Evolutionary conservation across 2,113 vertebrate genomes (phyloP), one percentile per base, ranked within the genome.

Genomic region (Nothobranchius kuhntae): DNA sequence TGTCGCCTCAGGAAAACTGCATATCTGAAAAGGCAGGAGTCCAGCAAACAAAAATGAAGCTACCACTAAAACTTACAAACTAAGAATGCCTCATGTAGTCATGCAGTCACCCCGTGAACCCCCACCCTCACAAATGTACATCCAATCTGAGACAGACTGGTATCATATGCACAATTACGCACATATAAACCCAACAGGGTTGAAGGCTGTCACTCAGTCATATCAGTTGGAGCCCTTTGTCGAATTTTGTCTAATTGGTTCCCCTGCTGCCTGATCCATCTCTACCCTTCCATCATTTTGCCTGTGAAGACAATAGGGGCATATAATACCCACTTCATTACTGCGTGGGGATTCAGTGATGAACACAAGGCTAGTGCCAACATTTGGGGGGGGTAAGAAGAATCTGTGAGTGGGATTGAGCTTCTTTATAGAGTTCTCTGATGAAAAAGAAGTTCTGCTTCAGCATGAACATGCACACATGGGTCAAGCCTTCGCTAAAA

Each of bases 231-330:
- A 84, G 85, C 76, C 88, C 90, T 92, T 92, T 91, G 90, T 93
- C 89, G 90, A 92, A 88, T 89, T 91, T 90, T 86, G 89, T 86
- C 85, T 92, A 93, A 93, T 93, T 93, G 91, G 90, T 78, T 91
- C 92, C 92, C 88, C 68, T 78, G 91, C 85, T 89, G 88, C 80
- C 79, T 75, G 81, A 84, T 85, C 85, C 75, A 78, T 83, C 85
- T 79, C 83, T 61, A 76, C 71, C 90, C 84, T 90, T 92, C 91
- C 90, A 90, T 92, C 89, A 90, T 74, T 75, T 77, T 15, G 61
- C 75, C 78, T 83, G 77, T 81, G 79, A 78, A 89, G 85, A 87
- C 91, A 89, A 90, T 85, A 83, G 78, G 75, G 84, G 67, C 52
- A 84, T 89, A 88, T 91, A 89, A 91, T 89, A 87, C 83, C 75